Percentiles rank a stretch among this genome's conserved stretches.
These are phyloP conservation scores for Rhopalosiphum nymphaeae DNA, from an alignment of 2,888 invertebrate genomes.

Conservation along the genomic window DNA sequence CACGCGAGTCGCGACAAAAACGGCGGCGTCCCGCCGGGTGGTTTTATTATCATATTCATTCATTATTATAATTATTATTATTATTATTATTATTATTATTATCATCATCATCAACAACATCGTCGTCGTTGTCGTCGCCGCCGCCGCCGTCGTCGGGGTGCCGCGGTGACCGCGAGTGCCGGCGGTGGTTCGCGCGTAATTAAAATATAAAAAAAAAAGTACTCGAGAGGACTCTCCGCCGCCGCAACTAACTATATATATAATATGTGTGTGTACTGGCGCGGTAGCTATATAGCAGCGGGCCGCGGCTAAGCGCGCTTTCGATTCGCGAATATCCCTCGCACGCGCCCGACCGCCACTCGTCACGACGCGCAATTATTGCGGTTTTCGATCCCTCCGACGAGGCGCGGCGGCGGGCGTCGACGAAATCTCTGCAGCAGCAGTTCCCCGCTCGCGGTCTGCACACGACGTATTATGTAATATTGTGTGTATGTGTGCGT, in stretches of 20 bases:
- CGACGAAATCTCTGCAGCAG: conserved; percentile 31
- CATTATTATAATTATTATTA: not conserved
- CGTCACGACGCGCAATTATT: conserved; percentile 36
- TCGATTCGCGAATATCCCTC: conserved; percentile 43
- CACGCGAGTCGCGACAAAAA: not conserved
- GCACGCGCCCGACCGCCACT: conserved; percentile 13
- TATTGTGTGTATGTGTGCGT: not conserved
- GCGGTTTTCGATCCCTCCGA: conserved; percentile 48
- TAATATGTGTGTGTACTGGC: too few relatives aligned
- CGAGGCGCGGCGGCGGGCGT: not conserved
- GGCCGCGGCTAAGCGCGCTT: not conserved
- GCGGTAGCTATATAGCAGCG: not conserved
- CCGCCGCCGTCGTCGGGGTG: not conserved
- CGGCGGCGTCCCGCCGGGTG: not conserved
- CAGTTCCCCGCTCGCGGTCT: conserved; percentile 2
- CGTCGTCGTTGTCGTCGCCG: not conserved
- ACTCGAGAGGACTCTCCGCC: conserved; percentile 37
- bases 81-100: not conserved
- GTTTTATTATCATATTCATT: conserved; percentile 9
- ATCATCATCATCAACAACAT: too few relatives aligned
- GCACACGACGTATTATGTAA: not conserved
- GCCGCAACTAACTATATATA: not conserved
- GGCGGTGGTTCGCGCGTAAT: conserved; percentile 25
- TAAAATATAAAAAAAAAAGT: conserved; percentile 32
- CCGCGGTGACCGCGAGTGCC: not conserved